Percentiles rank a stretch among this genome's conserved stretches.
Evolutionary conservation across 1,140 invertebrate genomes (phyloP).

Genomic region (Magallana gigas): DNA sequence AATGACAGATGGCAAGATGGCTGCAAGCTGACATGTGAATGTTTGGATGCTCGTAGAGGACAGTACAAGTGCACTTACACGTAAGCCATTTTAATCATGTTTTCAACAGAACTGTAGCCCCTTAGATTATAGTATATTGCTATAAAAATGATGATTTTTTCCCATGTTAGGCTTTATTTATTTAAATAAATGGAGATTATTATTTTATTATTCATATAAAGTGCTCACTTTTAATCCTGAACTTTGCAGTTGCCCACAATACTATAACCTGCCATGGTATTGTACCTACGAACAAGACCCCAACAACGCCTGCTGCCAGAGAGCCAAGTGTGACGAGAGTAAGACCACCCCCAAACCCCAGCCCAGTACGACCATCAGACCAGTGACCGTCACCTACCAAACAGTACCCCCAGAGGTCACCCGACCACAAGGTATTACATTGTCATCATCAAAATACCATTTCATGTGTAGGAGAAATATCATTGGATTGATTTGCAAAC

Average conservation of each 20-base stretch:
- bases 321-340: slow-evolving; percentile 54
- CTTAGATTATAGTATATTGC: neutral
- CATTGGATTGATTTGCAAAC: too few species aligned
- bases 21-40: slow-evolving; percentile 65
- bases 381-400: slow-evolving; percentile 23
- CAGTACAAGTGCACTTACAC: slow-evolving; percentile 67
- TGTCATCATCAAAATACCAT: too few species aligned
- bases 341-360: neutral
- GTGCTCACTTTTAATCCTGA: neutral
- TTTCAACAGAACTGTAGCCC: too few species aligned
- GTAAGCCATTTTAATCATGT: slow-evolving; percentile 50
- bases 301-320: slow-evolving; percentile 55
- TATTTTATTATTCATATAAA: too few species aligned
- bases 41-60: slow-evolving; percentile 62
- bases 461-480: too few species aligned
- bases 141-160: neutral
- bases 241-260: slow-evolving; percentile 58
- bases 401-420: slow-evolving; percentile 19
- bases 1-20: slow-evolving; percentile 69
- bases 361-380: neutral
- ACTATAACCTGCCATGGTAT: slow-evolving; percentile 58
- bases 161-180: neutral
- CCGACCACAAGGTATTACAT: slow-evolving; percentile 11
- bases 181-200: too few species aligned
- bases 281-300: slow-evolving; percentile 58